phyloP scores from a whole-genome alignment of 2,888 invertebrate species.

The Teleogryllus oceanicus region DNA sequence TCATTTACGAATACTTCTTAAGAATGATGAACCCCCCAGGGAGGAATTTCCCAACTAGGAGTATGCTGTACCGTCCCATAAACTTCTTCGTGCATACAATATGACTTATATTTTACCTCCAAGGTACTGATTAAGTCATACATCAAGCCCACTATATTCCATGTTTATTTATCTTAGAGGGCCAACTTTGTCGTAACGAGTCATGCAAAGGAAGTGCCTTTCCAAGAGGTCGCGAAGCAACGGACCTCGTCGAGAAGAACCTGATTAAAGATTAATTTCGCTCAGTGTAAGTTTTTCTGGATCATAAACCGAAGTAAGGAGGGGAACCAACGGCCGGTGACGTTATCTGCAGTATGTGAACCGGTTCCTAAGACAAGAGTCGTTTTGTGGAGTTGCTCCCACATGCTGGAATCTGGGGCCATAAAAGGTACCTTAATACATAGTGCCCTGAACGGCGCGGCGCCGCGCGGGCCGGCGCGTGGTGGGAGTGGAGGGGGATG shows the following conservation, averaged over 20 bases:
- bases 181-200: neutral
- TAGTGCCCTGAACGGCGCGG: neutral
- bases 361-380: slow-evolving; percentile 6
- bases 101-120: neutral
- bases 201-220: neutral
- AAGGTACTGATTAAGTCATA: slow-evolving; percentile 18
- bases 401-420: slow-evolving; percentile 18
- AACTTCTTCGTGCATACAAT: neutral
- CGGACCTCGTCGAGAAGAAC: neutral
- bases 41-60: neutral
- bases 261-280: slow-evolving; percentile 18
- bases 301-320: slow-evolving; percentile 10
- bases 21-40: neutral
- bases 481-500: neutral
- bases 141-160: neutral
- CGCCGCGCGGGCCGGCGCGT: neutral
- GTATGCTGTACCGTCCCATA: neutral
- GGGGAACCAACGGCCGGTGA: slow-evolving; percentile 9
- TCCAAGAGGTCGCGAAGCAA: neutral
- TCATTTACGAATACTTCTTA: too few relatives aligned
- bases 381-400: neutral
- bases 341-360: slow-evolving; percentile 18
- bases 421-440: neutral
- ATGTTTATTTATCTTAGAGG: neutral
- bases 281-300: slow-evolving; percentile 18